Percentiles rank a stretch among this genome's conserved stretches.
These are phyloP conservation scores for Dryobates pubescens DNA, from an alignment of 2,797 vertebrate genomes.

Conservation along the genomic window DNA sequence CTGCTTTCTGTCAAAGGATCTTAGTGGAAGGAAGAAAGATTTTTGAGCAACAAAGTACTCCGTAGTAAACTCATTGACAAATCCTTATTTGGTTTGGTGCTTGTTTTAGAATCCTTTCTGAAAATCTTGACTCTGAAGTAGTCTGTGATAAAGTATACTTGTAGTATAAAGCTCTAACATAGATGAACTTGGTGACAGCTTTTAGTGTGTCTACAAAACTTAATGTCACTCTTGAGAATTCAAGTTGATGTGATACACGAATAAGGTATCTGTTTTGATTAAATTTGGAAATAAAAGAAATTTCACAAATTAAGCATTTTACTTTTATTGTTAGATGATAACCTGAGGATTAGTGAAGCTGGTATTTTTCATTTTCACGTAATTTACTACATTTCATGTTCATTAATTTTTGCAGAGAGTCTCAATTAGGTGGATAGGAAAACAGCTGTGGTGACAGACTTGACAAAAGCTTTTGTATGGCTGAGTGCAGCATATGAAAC, in stretches of 20 bases:
- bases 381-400: neutral
- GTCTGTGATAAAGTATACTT: neutral
- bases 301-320: neutral
- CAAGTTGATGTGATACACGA: neutral
- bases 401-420: neutral
- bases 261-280: neutral
- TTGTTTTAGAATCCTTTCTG: neutral
- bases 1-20: conserved; percentile 38
- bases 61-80: conserved; percentile 25
- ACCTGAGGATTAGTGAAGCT: neutral
- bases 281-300: neutral
- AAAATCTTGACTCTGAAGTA: neutral
- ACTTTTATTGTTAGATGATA: neutral
- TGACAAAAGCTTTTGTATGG: neutral
- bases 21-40: neutral
- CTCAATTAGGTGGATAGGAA: neutral
- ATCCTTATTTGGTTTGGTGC: neutral
- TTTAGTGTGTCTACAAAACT: neutral
- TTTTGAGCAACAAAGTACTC: neutral
- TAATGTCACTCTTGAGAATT: neutral
- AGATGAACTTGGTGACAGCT: neutral
- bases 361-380: neutral
- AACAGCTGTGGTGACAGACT: neutral
- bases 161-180: neutral
- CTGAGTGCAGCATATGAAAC: neutral